Percentiles rank a stretch among this genome's conserved stretches.
These are phyloP conservation scores for Heliocidaris tuberculata DNA, from an alignment of 35 echinoderm and acorn worm species.

Conservation along the genomic window DNA sequence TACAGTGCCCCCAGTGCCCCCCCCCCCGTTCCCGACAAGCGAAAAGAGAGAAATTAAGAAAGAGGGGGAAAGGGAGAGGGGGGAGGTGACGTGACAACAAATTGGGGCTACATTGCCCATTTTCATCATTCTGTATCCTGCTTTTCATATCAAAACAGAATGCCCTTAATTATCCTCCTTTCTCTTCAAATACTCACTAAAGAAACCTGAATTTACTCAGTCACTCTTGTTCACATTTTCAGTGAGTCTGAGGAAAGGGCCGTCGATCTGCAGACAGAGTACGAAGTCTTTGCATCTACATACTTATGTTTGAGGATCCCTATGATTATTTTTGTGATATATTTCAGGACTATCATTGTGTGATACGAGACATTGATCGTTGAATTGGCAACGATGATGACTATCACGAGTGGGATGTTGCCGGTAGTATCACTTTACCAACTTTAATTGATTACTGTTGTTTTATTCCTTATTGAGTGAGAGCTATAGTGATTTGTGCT, in stretches of 20 bases:
- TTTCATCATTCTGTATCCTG: no score
- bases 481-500: not conserved
- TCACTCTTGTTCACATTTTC: not conserved
- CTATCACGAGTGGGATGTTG: not conserved
- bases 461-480: not conserved
- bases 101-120: no score
- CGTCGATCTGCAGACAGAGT: not conserved
- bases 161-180: not conserved
- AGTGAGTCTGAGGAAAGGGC: not conserved
- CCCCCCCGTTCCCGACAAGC: not conserved
- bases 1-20: not conserved
- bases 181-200: not conserved
- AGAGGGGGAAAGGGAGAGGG: not conserved
- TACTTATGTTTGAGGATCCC: not conserved
- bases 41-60: not conserved
- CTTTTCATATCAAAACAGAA: no score
- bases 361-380: not conserved
- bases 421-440: constrained; percentile 9
- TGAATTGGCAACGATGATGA: not conserved
- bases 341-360: not conserved
- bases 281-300: not conserved
- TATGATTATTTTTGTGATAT: not conserved
- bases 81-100: not conserved
- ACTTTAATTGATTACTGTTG: constrained; percentile 1
- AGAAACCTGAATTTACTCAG: not conserved